phyloP scores from a whole-genome alignment of 2,797 vertebrate species.

The Ciconia nigra region DNA sequence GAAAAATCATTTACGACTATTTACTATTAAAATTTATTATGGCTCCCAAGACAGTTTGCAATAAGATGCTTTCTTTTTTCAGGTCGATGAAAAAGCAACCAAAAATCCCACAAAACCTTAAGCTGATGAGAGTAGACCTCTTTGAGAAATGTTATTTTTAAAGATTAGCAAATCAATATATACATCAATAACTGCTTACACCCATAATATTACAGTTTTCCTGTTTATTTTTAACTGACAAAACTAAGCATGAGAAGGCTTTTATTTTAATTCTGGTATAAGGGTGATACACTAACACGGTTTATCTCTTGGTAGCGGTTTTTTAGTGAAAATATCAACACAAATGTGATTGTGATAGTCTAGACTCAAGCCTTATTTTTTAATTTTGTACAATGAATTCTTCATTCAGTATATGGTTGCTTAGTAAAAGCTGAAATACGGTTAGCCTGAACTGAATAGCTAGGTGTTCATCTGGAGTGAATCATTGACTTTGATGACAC shows the following conservation, averaged over 20 bases:
- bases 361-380: not conserved
- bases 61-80: not conserved
- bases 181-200: not conserved
- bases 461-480: not conserved
- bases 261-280: not conserved
- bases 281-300: accelerated
- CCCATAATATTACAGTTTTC: not conserved
- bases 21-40: not conserved
- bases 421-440: not conserved
- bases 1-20: not conserved
- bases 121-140: not conserved
- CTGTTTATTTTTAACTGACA: not conserved
- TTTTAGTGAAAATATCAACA: not conserved
- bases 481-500: not conserved
- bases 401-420: not conserved
- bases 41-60: not conserved
- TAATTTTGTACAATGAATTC: not conserved
- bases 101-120: not conserved
- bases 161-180: not conserved
- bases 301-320: not conserved
- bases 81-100: not conserved
- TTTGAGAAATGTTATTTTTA: not conserved
- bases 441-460: not conserved
- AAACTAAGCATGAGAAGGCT: not conserved
- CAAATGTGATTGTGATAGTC: not conserved